phyloP scores from a whole-genome alignment of 2,888 invertebrate species.

The Mythimna impura region DNA sequence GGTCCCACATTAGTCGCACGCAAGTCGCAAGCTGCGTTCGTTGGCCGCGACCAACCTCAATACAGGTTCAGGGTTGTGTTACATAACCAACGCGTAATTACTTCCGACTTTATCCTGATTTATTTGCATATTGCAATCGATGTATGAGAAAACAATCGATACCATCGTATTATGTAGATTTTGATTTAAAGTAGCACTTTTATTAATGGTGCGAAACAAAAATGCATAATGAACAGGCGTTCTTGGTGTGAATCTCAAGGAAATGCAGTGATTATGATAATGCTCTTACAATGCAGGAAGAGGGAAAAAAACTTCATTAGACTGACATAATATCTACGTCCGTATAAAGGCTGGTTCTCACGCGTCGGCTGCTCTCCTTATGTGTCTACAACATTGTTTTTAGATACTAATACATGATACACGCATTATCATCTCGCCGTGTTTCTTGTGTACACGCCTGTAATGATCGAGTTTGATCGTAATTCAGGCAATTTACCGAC shows the following conservation, averaged over 20 bases:
- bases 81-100: conserved; percentile 76
- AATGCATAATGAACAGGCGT: conserved; percentile 21
- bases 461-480: conserved; percentile 34
- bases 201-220: conserved; percentile 41
- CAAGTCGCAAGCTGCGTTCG: conserved; percentile 73
- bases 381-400: conserved; percentile 40
- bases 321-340: conserved; percentile 50
- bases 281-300: conserved; percentile 31
- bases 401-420: conserved; percentile 42
- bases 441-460: conserved; percentile 22
- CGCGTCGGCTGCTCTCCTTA: conserved; percentile 33
- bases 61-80: conserved; percentile 78
- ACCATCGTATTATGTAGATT: conserved; percentile 42
- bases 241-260: conserved; percentile 46
- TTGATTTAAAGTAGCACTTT: conserved; percentile 17
- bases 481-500: conserved; percentile 20
- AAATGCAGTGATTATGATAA: conserved; percentile 54
- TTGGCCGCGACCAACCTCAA: conserved; percentile 81
- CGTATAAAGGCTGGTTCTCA: conserved; percentile 47
- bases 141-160: conserved; percentile 60
- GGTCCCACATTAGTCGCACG: conserved; percentile 66
- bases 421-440: conserved; percentile 37
- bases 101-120: conserved; percentile 77
- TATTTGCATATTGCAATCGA: conserved; percentile 68
- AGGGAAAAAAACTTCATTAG: conserved; percentile 51